Conservation (phyloP, 2,797 vertebrate genomes). For the Muscicapa striata region DNA sequence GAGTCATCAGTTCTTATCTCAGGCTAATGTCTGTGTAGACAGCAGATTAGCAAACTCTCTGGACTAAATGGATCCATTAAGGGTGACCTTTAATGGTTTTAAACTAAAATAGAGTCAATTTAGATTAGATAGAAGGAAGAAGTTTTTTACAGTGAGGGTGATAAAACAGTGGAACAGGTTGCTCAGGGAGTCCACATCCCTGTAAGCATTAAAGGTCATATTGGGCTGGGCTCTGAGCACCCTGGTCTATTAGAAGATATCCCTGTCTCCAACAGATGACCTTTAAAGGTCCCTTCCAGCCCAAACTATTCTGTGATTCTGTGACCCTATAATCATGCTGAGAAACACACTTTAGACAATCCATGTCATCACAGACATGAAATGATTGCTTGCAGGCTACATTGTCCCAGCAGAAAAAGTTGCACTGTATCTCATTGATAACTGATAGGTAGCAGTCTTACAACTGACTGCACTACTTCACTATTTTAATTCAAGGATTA, state of each 20-base stretch:
- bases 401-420: not conserved
- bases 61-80: constrained; percentile 53
- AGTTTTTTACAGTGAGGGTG: not conserved
- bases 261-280: not conserved
- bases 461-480: not conserved
- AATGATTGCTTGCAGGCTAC: not conserved
- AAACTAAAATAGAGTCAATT: not conserved
- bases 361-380: not conserved
- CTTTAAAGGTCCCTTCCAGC: not conserved
- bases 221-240: not conserved
- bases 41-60: not conserved
- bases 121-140: not conserved
- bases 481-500: not conserved
- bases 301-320: not conserved
- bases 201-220: not conserved
- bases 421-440: not conserved
- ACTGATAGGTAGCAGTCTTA: not conserved
- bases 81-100: not conserved
- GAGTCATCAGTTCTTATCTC: constrained; percentile 12
- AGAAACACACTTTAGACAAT: not conserved
- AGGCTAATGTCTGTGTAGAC: not conserved
- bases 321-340: not conserved
- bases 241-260: not conserved
- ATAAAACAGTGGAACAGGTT: not conserved
- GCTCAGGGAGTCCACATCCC: not conserved